Percentiles rank a stretch among this genome's conserved stretches.
Evolutionary conservation across 2,888 invertebrate species (phyloP).

Genomic region (Drosophila ezoana): DNA sequence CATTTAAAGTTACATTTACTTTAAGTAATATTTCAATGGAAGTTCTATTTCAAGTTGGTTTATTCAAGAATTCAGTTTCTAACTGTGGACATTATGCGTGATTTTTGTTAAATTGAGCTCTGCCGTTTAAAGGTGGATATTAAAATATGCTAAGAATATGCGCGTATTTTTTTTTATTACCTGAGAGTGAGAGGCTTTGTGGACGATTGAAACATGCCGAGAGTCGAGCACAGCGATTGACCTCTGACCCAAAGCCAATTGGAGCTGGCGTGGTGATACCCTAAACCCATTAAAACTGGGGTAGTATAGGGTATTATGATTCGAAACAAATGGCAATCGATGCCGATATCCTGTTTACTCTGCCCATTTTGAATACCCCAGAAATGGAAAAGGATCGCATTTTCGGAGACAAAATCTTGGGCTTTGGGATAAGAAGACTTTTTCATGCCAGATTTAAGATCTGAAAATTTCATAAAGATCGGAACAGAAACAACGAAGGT

Average conservation of each 20-base stretch:
- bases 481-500: too few species aligned
- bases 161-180: constrained; percentile 6
- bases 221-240: constrained; percentile 10
- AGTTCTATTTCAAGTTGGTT: neutral
- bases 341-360: neutral
- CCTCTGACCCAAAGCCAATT: constrained; percentile 11
- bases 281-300: too few species aligned
- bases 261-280: neutral
- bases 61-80: neutral
- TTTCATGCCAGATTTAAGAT: too few species aligned
- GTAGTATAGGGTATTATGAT: too few species aligned
- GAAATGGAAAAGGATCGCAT: too few species aligned
- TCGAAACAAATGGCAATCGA: neutral
- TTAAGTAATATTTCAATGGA: too few species aligned
- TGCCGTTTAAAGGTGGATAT: constrained; percentile 54
- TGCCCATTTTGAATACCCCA: too few species aligned
- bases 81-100: constrained; percentile 10
- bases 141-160: constrained; percentile 61
- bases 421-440: too few species aligned
- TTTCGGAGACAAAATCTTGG: too few species aligned
- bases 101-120: constrained; percentile 9
- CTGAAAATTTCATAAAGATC: too few species aligned
- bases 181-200: constrained; percentile 5
- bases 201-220: neutral
- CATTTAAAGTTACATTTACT: too few species aligned